Evolutionary conservation across 2,113 vertebrate genomes (phyloP), one percentile per base, ranked within the genome.

Genomic region (Hipposideros armiger): DNA sequence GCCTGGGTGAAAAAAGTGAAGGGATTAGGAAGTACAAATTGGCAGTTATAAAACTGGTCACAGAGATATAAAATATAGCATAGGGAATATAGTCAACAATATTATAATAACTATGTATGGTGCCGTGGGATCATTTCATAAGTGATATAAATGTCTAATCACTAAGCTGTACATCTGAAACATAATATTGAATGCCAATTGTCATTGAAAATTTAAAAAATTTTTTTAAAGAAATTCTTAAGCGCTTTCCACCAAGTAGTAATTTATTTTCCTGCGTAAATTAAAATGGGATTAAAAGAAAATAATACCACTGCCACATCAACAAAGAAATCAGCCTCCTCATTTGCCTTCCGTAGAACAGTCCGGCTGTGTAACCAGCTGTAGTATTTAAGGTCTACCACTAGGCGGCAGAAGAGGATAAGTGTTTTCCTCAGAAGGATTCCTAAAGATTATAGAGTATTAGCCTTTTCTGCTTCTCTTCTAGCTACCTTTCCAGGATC

Each of bases 381-480:
- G 92, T 73, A 89, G 56, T 95, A 30, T 5, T 22, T n/a, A 36
- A 1, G 0, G 0, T 1, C 3, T 1, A 36, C 83, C 90, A 54
- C 64, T 2, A 94, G 94, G 24, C 62, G 56, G 78, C 36, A 82
- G 73, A 78, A 85, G 82, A 95, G 67, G 92, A 91, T 67, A 87
- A 92, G 30, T 2, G 11, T 90, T 86, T n/a, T 60, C 45, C 20
- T 82, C 52, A 3, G 8, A 52, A 32, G 42, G 10, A 1, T 5
- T 50, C 28, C 4, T 19, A 22, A 2, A 0, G 5, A 11, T 4
- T 2, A 26, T 22, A 3, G 14, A 1, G 16, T 17, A 1, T 0
- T 28, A 13, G 66, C 4, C 24, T 5, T 90, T 58, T 7, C 20
- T 20, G 28, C 32, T 42, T 36, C 60, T 56, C 20, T 84, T 73